Evolutionary conservation across 2,113 vertebrate genomes (phyloP), one percentile per base, ranked within the genome.

Genomic region (Hoplias malabaricus): DNA sequence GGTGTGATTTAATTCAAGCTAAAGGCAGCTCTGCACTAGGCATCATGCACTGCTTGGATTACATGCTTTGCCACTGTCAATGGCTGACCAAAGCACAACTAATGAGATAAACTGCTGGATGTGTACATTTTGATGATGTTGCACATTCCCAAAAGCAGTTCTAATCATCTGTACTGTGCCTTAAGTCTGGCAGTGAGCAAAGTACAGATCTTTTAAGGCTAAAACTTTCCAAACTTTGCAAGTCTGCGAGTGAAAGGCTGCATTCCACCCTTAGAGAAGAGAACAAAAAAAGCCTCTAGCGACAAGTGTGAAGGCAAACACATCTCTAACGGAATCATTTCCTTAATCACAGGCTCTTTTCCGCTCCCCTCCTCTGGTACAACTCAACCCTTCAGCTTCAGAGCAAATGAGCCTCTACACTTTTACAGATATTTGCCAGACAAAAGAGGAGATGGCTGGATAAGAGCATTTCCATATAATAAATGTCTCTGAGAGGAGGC

Each of bases 401-500:
- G 54, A 57, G 10, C 65, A 42, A 38, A 23, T 27, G 19, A 23
- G 42, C n/a, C 43, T 8, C 57, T 33, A 10, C 5, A 9, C 36
- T 21, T 23, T 33, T 8, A 31, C 40, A 43, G 10, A 2, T 33
- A 19, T 63, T 62, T 25, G 42, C 57, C 42, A 48, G 42, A 65
- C 74, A 57, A 13, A 57, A 57, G 16, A 16, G 53, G 16, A 33
- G 43, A 54, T 75, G 48, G 40, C 54, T 77, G 42, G 36, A 50
- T 29, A 70, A 70, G 42, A 27, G 33, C 23, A 50, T 33, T 34
- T 69, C 46, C 29, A 34, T 53, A 70, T 36, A 23, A 38, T 29
- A 53, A 71, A 71, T 33, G 27, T 63, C 54, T 69, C 42, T 50
- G 34, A 70, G 66, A 73, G 54, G 73, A 67, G 25, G 33, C 61